Base-by-base conservation (phyloP, 1,140 invertebrate species). In the Chionoecetes opilio region DNA sequence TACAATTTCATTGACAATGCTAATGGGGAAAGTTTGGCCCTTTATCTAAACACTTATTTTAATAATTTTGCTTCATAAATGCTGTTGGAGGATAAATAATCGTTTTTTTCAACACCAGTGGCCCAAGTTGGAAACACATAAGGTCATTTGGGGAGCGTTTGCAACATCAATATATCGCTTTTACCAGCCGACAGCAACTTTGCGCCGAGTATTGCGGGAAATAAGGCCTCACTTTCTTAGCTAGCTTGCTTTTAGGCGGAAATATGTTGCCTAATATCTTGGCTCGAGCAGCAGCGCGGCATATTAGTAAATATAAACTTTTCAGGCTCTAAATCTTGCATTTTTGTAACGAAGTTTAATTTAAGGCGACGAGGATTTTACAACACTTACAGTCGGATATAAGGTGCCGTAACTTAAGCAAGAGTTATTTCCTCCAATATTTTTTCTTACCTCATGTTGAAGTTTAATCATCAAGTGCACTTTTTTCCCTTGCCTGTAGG, bases 1-100 rank as follows among this genome's bases (percentile, higher is more conserved):
- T 95, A 95, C 94, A 95, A 95, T 95, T 95, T 95, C 94, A 95
- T 95, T 95, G 94, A 92, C 94, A 95, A 95, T 95, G 94, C 94
- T 95, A 95, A 95, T 95, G 94, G 94, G 82, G 34, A 75, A 95
- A 95, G 94, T 95, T 95, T 87, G 94, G 94, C 94, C 94, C 94
- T 95, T 95, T 95, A 95, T 92, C 90, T 95, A 95, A 92, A 84
- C 94, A 92, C 94, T 95, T 95, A 95, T 95, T 95, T 95, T 88
- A 92, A 86, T 95, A 92, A 95, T 95, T 95, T 95, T 95, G 89
- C 85, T 92, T 85, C 94, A 92, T 95, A 95, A 92, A 92, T 95
- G 91, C 89, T 87, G 46, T 37, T 32, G 88, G 87, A 84, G 82
- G 38, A 94, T 89, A 94, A 92, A 92, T 94, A 90, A 89, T 35